phyloP scores from a whole-genome alignment of 2,888 invertebrate genomes.

The Ophonus ardosiacus region DNA sequence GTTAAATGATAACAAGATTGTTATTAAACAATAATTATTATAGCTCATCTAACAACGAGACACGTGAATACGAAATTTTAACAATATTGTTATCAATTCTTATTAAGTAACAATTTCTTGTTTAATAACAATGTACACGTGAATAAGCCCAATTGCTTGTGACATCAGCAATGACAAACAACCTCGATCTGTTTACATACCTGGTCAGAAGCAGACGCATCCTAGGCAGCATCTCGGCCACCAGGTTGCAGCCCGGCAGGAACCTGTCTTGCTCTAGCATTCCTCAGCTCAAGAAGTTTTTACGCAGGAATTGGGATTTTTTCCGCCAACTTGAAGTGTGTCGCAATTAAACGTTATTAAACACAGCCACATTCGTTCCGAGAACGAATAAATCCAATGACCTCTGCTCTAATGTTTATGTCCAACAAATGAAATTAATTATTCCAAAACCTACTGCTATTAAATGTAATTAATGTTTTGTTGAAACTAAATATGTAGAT shows the following conservation, averaged over 20 bases:
- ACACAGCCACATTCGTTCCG: slow-evolving; percentile 5
- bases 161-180: background rate
- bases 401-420: slow-evolving; percentile 27
- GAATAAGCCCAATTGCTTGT: too few species aligned
- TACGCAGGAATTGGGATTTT: slow-evolving; percentile 47
- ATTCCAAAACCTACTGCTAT: background rate
- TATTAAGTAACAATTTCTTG: too few species aligned
- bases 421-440: slow-evolving; percentile 44
- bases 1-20: too few species aligned
- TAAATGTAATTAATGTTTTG: slow-evolving; percentile 11
- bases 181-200: background rate
- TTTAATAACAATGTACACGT: too few species aligned
- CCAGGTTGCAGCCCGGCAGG: slow-evolving; percentile 21
- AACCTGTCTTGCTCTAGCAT: slow-evolving; percentile 50
- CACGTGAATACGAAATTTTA: too few species aligned
- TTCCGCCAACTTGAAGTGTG: slow-evolving; percentile 52
- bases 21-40: too few species aligned
- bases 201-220: slow-evolving; percentile 10
- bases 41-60: too few species aligned
- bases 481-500: background rate
- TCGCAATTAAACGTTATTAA: slow-evolving; percentile 54
- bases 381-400: slow-evolving; percentile 1
- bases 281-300: slow-evolving; percentile 39
- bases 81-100: too few species aligned
- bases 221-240: slow-evolving; percentile 36